Percentiles rank a stretch among this genome's conserved stretches.
Evolutionary conservation across 2,113 vertebrate genomes (phyloP).

Genomic region (Brachyhypopomus gauderio): DNA sequence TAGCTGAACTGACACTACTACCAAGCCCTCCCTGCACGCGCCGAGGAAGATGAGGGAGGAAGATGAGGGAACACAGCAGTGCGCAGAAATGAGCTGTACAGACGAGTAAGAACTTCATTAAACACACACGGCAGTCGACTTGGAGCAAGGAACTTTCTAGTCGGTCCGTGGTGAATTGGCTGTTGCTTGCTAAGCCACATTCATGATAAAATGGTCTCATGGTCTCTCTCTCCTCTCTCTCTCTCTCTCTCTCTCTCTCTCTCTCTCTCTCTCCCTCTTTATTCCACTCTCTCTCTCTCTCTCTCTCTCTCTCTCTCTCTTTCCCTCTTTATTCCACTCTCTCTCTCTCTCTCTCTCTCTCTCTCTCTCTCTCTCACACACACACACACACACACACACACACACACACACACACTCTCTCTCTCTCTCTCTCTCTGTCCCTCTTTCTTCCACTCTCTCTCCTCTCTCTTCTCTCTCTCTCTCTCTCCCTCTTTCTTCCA

Average conservation of each 20-base stretch:
- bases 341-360: background rate
- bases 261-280: too few species aligned
- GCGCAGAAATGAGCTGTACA: background rate
- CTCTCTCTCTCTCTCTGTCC: constrained; percentile 8
- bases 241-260: constrained; percentile 10
- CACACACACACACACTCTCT: too few species aligned
- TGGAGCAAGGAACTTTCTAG: constrained; percentile 30
- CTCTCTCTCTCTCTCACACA: constrained; percentile 13
- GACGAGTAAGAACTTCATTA: constrained; percentile 5
- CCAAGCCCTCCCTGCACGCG: background rate
- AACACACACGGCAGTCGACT: constrained; percentile 9
- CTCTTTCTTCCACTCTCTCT: too few species aligned
- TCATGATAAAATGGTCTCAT: constrained; percentile 20
- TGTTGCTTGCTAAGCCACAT: constrained; percentile 1
- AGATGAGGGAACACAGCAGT: constrained; percentile 21
- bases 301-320: constrained; percentile 20
- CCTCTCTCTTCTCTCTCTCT: too few species aligned
- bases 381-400: too few species aligned
- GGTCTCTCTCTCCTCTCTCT: background rate
- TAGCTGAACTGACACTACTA: background rate
- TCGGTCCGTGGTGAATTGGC: constrained; percentile 36
- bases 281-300: background rate
- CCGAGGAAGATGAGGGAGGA: background rate
- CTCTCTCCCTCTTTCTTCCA: constrained; percentile 10
- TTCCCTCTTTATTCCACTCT: constrained; percentile 1